These are phyloP conservation scores for Drosophila suzukii DNA, from an alignment of 1,140 invertebrate genomes.

Conservation along the genomic window DNA sequence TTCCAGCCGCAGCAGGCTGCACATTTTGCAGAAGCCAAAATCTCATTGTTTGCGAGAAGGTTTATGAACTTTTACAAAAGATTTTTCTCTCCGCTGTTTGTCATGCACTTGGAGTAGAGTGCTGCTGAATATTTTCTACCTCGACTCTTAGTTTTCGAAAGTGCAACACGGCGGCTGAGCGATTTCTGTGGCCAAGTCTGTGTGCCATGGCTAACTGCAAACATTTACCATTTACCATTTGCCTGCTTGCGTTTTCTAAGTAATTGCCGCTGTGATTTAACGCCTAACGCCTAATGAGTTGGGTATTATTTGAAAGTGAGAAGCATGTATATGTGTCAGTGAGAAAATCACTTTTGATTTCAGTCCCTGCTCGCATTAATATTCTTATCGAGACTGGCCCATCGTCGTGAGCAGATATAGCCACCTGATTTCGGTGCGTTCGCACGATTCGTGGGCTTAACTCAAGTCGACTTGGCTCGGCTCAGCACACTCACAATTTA, in stretches of 20 bases:
- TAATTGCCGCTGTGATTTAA: conserved; percentile 61
- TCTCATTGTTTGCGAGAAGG: conserved; percentile 76
- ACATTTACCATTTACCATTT: conserved; percentile 23
- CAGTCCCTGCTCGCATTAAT: conserved; percentile 43
- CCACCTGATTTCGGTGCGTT: conserved; percentile 44
- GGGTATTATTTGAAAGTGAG: conserved; percentile 10
- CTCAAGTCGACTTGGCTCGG: conserved; percentile 6
- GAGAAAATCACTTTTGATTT: conserved; percentile 66
- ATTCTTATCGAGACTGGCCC: conserved; percentile 57
- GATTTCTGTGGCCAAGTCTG: conserved; percentile 51
- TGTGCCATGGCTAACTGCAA: conserved; percentile 18
- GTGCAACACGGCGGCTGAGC: conserved; percentile 68
- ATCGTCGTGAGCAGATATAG: conserved; percentile 13
- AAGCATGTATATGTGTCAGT: conserved; percentile 12
- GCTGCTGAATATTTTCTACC: conserved; percentile 26
- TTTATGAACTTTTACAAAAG: conserved; percentile 81
- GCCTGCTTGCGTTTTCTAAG: conserved; percentile 61
- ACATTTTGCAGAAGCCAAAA: conserved; percentile 36
- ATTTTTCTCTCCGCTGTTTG: conserved; percentile 58
- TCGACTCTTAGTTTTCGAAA: conserved; percentile 58
- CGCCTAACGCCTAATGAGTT: conserved; percentile 33
- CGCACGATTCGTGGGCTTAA: conserved; percentile 42
- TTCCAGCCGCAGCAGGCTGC: conserved; percentile 1
- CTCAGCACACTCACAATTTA: conserved; percentile 2
- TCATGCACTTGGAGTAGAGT: conserved; percentile 46